Evolutionary conservation across 2,888 invertebrate genomes (phyloP), one percentile per base, ranked within the genome.

Genomic region (Pachycephus smyrnensis): DNA sequence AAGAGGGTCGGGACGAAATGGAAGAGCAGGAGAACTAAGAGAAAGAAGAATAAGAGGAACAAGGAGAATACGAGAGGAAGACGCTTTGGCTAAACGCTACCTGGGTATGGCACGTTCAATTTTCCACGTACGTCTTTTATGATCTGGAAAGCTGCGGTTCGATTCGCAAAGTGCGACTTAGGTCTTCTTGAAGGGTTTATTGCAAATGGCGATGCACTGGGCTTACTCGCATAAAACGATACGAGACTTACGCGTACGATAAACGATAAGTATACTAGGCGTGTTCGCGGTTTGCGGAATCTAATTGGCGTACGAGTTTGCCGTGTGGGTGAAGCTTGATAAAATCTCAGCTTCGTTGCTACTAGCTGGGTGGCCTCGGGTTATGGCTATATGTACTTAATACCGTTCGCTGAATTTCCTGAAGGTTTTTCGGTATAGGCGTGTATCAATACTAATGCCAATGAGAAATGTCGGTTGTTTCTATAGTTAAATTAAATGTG

Each of bases 331-430:
- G 71, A 68, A 69, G 31, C 68, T 76, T 75, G 78, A 78, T 78
- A 76, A 78, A 76, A 78, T 78, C 78, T 78, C 73, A 73, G 73
- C 75, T 73, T 76, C 76, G 71, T 55, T 55, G 55, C 69, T 74
- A 69, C 77, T 40, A 75, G 69, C 68, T 78, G 78, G 78, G 78
- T 78, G 78, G 78, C 73, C 78, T 69, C 75, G 35, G 73, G 75
- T 75, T 55, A 55, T 55, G 55, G 55, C 55, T 55, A 23, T 23
- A 55, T 55, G 9, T 23, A 55, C 55, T 55, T 55, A 55, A 55
- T 55, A 55, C 23, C 55, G 55, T 3, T 55, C 55, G 55, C 55
- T 55, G 6, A 15, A 55, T 23, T 55, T 55, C 9, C 55, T 55
- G 15, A 55, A 23, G 23, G 23, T 23, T 55, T 55, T 55, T 55